Conservation (phyloP, 1,140 invertebrate genomes). For the Araneus ventricosus region DNA sequence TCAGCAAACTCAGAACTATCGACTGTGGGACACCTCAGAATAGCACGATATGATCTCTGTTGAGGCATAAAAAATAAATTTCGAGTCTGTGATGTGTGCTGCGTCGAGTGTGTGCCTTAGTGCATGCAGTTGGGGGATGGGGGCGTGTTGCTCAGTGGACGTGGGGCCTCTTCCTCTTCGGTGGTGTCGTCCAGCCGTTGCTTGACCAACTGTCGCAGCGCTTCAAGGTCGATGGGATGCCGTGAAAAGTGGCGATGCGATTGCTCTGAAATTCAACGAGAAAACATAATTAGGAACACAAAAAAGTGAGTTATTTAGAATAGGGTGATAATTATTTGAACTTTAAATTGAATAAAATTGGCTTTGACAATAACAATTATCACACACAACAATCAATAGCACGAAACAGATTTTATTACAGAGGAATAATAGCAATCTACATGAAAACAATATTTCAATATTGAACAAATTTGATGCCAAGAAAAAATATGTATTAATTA, state of each 20-base stretch:
- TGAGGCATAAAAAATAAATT: background rate
- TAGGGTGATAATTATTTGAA: no score
- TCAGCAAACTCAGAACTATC: no score
- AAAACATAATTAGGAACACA: background rate
- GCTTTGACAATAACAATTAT: no score
- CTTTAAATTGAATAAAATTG: no score
- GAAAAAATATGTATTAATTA: no score
- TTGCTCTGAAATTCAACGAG: background rate
- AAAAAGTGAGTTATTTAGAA: no score
- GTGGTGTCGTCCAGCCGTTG: slow-evolving; percentile 48
- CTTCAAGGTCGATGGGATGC: slow-evolving; percentile 46
- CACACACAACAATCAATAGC: no score
- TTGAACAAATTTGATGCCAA: no score
- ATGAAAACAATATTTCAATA: no score
- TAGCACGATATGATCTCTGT: background rate
- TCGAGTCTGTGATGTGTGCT: background rate
- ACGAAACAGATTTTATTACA: no score
- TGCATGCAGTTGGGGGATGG: background rate
- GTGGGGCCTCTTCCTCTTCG: slow-evolving; percentile 49
- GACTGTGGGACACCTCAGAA: background rate
- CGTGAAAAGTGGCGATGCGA: slow-evolving; percentile 59
- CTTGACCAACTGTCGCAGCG: slow-evolving; percentile 69
- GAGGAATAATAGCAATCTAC: no score
- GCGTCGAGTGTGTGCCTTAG: background rate
- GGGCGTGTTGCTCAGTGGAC: slow-evolving; percentile 45